Percentiles rank a stretch among this genome's conserved stretches.
Conservation (phyloP, 2,113 vertebrate species). For the Thymallus thymallus region DNA sequence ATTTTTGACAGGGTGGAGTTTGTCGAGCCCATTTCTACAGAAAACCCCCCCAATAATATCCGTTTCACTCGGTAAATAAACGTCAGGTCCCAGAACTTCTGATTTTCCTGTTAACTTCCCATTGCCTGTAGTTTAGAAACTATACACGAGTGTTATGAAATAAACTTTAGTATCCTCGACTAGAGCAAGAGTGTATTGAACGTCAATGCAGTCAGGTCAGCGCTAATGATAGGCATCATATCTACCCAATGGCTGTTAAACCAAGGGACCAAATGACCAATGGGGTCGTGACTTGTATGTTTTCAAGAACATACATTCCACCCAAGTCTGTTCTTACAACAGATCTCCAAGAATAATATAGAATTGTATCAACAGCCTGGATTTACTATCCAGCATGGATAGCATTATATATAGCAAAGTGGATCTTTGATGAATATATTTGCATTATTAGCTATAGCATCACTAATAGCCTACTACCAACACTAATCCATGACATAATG, state of each 20-base stretch:
- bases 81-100: not conserved
- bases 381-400: too few species aligned
- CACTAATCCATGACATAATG: too few species aligned
- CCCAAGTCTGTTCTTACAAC: too few species aligned
- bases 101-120: not conserved
- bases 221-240: not conserved
- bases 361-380: too few species aligned
- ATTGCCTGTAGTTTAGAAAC: not conserved
- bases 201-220: not conserved
- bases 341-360: too few species aligned
- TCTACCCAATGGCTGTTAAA: constrained; percentile 20
- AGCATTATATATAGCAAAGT: too few species aligned
- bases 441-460: too few species aligned
- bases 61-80: not conserved
- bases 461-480: too few species aligned
- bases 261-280: not conserved
- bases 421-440: too few species aligned
- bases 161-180: not conserved
- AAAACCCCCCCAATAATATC: not conserved
- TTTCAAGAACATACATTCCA: too few species aligned
- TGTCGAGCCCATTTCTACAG: constrained; percentile 58
- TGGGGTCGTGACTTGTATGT: not conserved
- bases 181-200: not conserved
- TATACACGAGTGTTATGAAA: not conserved
- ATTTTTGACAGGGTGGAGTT: constrained; percentile 47